Conservation (phyloP, 2,888 invertebrate genomes). For the Sinelater perroti region DNA sequence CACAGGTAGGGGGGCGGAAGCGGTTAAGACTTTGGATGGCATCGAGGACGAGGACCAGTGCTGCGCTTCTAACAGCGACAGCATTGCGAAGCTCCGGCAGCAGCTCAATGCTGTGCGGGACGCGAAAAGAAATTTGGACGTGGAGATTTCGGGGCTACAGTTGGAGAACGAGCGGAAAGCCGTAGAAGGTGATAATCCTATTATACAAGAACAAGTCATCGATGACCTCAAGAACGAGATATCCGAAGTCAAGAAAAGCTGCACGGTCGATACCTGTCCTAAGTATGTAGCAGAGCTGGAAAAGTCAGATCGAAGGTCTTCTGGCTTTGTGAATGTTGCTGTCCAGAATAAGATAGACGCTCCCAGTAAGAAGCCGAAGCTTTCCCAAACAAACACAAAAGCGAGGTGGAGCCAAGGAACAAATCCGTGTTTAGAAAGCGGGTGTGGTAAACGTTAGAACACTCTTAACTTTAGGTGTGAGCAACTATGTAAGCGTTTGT, state of each 20-base stretch:
- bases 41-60: conserved; percentile 9
- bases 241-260: not conserved
- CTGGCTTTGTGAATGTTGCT: not conserved
- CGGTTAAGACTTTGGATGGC: not conserved
- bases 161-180: not conserved
- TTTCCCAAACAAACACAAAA: conserved; percentile 12
- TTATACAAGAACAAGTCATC: not conserved
- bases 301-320: not conserved
- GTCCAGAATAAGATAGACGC: not conserved
- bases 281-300: not conserved
- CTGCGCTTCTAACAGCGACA: conserved; percentile 12
- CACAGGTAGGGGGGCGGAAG: conserved; percentile 1
- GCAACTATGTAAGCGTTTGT: too few species aligned
- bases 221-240: not conserved
- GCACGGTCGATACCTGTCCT: not conserved
- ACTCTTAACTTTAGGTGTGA: too few species aligned
- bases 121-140: conserved; percentile 17
- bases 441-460: not conserved
- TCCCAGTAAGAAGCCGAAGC: conserved; percentile 4
- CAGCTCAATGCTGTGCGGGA: conserved; percentile 1
- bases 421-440: not conserved
- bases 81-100: conserved; percentile 15
- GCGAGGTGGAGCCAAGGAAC: conserved; percentile 9
- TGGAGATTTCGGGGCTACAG: conserved; percentile 2
- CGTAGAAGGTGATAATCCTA: not conserved